A percentile compares a stretch with the other conserved stretches of the same genome.
Conservation (phyloP, 1,140 invertebrate genomes). For the Scaptodrosophila lebanonensis region DNA sequence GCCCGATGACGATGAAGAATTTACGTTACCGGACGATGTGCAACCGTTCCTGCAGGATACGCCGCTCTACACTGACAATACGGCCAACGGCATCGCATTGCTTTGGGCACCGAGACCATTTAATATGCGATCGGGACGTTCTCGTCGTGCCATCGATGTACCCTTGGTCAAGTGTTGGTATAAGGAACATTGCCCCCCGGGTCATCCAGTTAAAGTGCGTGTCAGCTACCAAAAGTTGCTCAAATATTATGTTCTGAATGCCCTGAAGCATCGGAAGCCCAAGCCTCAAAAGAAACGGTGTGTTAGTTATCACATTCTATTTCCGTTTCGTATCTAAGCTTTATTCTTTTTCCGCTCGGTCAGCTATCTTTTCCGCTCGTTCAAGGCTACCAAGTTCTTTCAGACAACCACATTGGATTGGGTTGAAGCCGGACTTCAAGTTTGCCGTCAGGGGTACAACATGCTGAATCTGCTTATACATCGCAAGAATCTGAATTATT, state of each 20-base stretch:
- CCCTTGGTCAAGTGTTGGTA: conserved; percentile 99
- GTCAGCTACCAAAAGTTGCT: conserved; percentile 99
- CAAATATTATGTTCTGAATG: conserved; percentile 99
- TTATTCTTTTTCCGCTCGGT: conserved; percentile 52
- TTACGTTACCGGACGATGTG: conserved; percentile 92
- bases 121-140: conserved; percentile 93
- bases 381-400: conserved; percentile 99
- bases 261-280: conserved; percentile 96
- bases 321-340: neutral
- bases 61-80: conserved; percentile 98
- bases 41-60: conserved; percentile 96
- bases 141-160: conserved; percentile 95
- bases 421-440: conserved; percentile 99
- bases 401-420: conserved; percentile 99
- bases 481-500: conserved; percentile 99
- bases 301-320: conserved; percentile 31
- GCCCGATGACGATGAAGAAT: conserved; percentile 97
- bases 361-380: conserved; percentile 95
- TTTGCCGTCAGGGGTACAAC: conserved; percentile 99
- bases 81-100: conserved; percentile 98
- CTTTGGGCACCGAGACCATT: conserved; percentile 99
- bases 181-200: conserved; percentile 97
- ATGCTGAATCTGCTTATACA: conserved; percentile 99
- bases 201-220: conserved; percentile 98
- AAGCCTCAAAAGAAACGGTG: conserved; percentile 99